Evolutionary conservation across 2,888 invertebrate genomes (phyloP), one percentile per base, ranked within the genome.

Genomic region (Drosophila niveifrons): DNA sequence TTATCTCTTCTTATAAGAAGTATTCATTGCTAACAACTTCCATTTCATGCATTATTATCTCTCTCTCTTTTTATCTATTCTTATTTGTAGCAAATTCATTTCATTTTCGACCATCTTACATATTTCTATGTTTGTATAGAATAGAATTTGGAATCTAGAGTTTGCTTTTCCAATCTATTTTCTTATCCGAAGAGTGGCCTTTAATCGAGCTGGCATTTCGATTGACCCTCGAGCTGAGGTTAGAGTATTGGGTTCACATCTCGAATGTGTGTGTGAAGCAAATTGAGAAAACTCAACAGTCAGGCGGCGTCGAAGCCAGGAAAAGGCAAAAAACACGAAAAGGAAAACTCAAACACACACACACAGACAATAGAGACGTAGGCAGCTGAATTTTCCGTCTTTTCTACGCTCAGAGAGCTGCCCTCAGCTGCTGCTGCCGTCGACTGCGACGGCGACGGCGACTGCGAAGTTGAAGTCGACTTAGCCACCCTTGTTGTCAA

Each of bases 401-500:
- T 75, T 75, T 72, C 61, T 67, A 52, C 43, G 63, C 18, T 66
- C 50, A 44, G 67, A 58, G 64, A 52, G 61, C 53, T 34, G 57
- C 56, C 15, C 11, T 23, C 34, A 10, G 29, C 59, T 48, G 23
- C 7, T 23, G 10, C 10, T 51, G 50, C 8, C 56, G 46, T 43
- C 18, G 51, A 17, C 56, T 13, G 11, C 36, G 39, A 8, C 39
- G 1, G n/a, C 39, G 15, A 41, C 39, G 15, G 39, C 39, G 36
- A 39, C 36, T 0, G 13, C 36, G 15, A 15, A 8, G 13, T 13
- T 15, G 39, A 15, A 13, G 39, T 15, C 57, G 17, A 13, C 50
- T 43, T 68, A 67, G 78, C 75, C 75, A 74, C 80, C 86, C 82
- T 69, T 78, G 73, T 70, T 39, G 66, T 15, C 34, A 52, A 43